Evolutionary conservation across 2,113 vertebrate species (phyloP), one percentile per base, ranked within the genome.

Genomic region (Isurus oxyrinchus): DNA sequence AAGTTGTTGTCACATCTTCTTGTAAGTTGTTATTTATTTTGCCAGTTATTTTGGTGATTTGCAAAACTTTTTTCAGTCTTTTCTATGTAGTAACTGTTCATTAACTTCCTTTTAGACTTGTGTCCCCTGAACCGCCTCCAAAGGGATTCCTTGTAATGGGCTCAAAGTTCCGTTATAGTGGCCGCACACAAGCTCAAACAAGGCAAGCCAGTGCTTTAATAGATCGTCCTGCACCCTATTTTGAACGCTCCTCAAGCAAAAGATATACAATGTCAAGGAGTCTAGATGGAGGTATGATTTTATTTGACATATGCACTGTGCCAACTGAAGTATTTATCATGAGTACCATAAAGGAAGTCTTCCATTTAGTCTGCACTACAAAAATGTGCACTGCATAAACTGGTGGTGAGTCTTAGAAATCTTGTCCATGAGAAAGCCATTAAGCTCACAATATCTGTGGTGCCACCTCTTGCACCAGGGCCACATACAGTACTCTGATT

Each of bases 141-240:
- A 99, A 99, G 97, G 99, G 99, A 49, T 99, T 99, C 97, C 97
- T 99, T 97, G 99, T 99, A 96, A 99, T 99, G 99, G 99, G 99
- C 96, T 99, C 99, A 96, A 99, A 99, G 98, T 99, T 99, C 96
- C 98, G 99, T 96, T 99, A 99, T 97, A 99, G 99, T 0, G 99
- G 99, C 63, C 98, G 99, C 96, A 99, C 99, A 0, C 99, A 99
- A 97, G 99, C 99, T 1, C 99, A 99, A 97, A 99, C 99, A 0
- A 98, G 99, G 69, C 99, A 99, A 97, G 99, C 99, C 97, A 99
- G 99, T 0, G 98, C 99, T n/a, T 98, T 99, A 61, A 99, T 99
- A 0, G 99, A 99, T 97, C 97, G 99, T 0, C 99, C 99, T 0
- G 99, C 99, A 1, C 99, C 99, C n/a, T 99, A 99, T 97, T 99